Evolutionary conservation across 1,140 invertebrate species (phyloP), one percentile per base, ranked within the genome.

Genomic region (Atta colombica): DNA sequence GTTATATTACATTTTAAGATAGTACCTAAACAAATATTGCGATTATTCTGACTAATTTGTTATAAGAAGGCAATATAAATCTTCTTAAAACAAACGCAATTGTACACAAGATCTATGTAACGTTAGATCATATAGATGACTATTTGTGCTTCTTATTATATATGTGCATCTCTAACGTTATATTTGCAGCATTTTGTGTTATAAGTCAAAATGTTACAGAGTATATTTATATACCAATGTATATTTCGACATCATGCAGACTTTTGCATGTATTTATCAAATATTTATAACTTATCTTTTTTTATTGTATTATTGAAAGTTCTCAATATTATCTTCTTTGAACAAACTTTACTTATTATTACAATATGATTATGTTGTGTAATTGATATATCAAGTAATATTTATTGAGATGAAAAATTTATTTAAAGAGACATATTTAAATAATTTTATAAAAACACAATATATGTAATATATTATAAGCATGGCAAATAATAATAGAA

Each of bases 1-100:
- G n/a, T 72, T 74, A 28, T 88, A 66, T 66, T 66, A 66, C 75
- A 86, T 74, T 74, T 58, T 89, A 89, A 89, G 82, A 77, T 63
- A 86, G 61, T 31, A 68, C 58, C 35, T 45, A 72, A 61, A 58
- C 31, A 58, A 49, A 75, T 65, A 80, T 81, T 75, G 69, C 28
- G 49, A 71, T 60, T 71, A 53, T 81, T 86, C 16, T 65, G 18
- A 61, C n/a, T 61, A 84, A 21, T 65, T 81, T 87, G 58, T 84
- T 68, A 69, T 87, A 28, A 89, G 63, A 87, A 16, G 1, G n/a
- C 6, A 28, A 35, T 39, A 28, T 0, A 12, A 55, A 53, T 66
- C 31, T 53, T 55, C 77, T 69, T 81, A 81, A 78, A 78, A 21
- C 39, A 63, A 81, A 81, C 5, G 1, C 28, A n/a, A 45, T 55